Evolutionary conservation across 2,888 invertebrate genomes (phyloP).

Genomic region (Perizoma flavofasciatum): DNA sequence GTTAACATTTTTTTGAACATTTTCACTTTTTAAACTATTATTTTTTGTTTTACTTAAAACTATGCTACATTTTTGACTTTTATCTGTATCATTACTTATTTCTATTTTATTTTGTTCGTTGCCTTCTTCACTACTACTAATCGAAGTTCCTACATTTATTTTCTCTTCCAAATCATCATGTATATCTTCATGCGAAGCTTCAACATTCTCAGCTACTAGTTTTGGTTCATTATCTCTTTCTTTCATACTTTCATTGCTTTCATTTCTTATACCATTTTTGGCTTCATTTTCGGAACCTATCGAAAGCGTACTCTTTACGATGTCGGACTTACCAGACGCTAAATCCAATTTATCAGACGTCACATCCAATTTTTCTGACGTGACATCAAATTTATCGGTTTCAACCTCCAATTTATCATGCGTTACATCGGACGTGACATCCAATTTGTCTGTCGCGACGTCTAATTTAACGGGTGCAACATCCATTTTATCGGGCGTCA

Average conservation of each 20-base stretch:
- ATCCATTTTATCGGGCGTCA: not conserved
- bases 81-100: not conserved
- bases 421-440: too few species aligned
- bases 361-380: not conserved
- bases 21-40: constrained; percentile 1
- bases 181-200: not conserved
- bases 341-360: not conserved
- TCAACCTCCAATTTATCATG: not conserved
- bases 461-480: not conserved
- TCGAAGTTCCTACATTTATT: not conserved
- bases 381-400: constrained; percentile 4
- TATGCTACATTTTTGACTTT: not conserved
- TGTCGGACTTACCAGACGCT: not conserved
- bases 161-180: not conserved
- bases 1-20: constrained; percentile 16
- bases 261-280: not conserved
- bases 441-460: too few species aligned
- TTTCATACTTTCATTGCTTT: not conserved
- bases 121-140: not conserved
- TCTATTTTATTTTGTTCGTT: constrained; percentile 11
- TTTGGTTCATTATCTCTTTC: not conserved
- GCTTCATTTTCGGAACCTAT: not conserved
- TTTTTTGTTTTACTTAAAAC: not conserved
- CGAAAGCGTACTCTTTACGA: not conserved
- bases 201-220: not conserved